Conservation (phyloP, 64 coral and sea anemone genomes). For the Stylophora pistillata region DNA sequence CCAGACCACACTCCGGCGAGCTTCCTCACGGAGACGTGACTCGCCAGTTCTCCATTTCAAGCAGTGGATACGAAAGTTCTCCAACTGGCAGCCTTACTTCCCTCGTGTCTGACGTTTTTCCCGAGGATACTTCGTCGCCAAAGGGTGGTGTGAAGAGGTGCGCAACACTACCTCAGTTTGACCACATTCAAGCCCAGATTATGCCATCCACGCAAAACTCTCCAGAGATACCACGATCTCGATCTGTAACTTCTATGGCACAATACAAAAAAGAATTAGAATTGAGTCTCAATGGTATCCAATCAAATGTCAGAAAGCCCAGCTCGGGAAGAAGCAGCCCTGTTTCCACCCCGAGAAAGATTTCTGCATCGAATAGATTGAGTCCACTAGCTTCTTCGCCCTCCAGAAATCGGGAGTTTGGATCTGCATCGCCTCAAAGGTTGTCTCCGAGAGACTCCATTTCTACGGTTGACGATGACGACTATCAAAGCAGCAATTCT, state of each 20-base stretch:
- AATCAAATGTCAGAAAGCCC: background rate
- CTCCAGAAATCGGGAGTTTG: background rate
- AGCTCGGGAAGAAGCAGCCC: constrained; percentile 11
- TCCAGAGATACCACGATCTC: background rate
- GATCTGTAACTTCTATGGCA: background rate
- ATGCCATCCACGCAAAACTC: background rate
- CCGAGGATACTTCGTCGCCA: background rate
- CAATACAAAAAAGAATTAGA: constrained; percentile 5
- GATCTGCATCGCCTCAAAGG: background rate
- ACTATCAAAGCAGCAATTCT: background rate
- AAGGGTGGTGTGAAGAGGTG: background rate
- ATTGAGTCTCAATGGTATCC: background rate
- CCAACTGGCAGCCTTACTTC: constrained; percentile 1
- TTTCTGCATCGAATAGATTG: background rate
- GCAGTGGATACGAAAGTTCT: constrained; percentile 25
- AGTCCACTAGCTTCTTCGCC: background rate
- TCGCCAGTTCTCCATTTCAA: constrained; percentile 11
- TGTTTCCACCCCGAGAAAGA: constrained; percentile 20
- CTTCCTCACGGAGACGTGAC: background rate
- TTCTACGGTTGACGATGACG: background rate
- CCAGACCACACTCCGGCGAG: background rate
- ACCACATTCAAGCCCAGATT: background rate
- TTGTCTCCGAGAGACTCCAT: background rate
- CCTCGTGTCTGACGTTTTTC: constrained; percentile 3
- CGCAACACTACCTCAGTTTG: constrained; percentile 1